Evolutionary conservation across 2,797 vertebrate species (phyloP).

Genomic region (Hozukius guyotensis): DNA sequence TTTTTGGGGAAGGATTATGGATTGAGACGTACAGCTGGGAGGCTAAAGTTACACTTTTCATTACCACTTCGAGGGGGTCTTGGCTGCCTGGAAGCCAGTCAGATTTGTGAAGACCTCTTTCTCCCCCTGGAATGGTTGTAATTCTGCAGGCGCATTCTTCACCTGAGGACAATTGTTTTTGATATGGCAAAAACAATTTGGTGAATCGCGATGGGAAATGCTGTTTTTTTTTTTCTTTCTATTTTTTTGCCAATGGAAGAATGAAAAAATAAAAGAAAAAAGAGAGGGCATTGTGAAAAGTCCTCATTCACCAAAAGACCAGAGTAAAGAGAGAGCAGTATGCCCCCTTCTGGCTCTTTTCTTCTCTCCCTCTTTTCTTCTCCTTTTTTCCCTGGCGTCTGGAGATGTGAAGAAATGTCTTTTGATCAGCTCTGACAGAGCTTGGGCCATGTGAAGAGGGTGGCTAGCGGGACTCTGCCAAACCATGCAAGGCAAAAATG

Average conservation of each 20-base stretch:
- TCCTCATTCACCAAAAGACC: conserved; percentile 82
- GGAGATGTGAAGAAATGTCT: conserved; percentile 86
- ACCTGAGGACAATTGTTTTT: conserved; percentile 82
- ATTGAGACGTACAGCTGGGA: conserved; percentile 88
- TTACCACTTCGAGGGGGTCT: conserved; percentile 86
- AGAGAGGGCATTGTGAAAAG: conserved; percentile 81
- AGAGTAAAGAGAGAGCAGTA: conserved; percentile 86
- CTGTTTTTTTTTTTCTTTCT: conserved; percentile 34
- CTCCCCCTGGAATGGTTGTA: conserved; percentile 69
- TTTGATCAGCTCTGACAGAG: conserved; percentile 86
- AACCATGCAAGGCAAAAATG: conserved; percentile 81
- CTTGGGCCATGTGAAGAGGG: conserved; percentile 80
- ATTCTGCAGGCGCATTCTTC: conserved; percentile 74
- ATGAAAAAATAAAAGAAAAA: conserved; percentile 66
- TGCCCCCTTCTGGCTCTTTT: conserved; percentile 97
- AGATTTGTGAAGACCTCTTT: conserved; percentile 78
- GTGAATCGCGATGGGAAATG: conserved; percentile 67
- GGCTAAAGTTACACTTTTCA: conserved; percentile 89
- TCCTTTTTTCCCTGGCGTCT: conserved; percentile 79
- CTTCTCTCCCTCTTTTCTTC: conserved; percentile 82
- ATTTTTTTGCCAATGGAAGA: conserved; percentile 65
- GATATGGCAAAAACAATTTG: conserved; percentile 77
- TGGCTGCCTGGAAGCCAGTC: conserved; percentile 81
- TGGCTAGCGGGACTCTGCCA: conserved; percentile 79
- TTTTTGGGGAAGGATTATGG: conserved; percentile 87